A percentile compares a stretch with the other conserved stretches of the same genome.
Conservation (phyloP, 1,140 invertebrate genomes). For the Venustaconcha ellipsiformis region DNA sequence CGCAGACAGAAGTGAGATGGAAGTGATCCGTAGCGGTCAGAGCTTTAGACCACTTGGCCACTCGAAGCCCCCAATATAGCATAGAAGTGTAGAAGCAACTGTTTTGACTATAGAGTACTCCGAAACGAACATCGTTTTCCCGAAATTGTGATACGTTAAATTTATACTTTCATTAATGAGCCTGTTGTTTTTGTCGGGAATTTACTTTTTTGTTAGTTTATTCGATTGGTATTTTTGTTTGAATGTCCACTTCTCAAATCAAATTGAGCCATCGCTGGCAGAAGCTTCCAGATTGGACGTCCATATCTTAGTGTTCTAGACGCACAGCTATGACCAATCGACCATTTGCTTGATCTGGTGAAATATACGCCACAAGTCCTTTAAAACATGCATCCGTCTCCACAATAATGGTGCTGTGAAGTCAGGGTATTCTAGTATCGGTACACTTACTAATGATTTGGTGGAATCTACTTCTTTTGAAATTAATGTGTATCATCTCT, state of each 20-base stretch:
- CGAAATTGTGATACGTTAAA: too few species aligned
- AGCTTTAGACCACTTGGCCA: too few species aligned
- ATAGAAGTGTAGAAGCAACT: too few species aligned
- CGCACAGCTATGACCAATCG: conserved; percentile 22
- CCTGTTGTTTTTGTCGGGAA: too few species aligned
- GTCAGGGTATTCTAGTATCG: conserved; percentile 56
- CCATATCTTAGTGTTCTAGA: conserved; percentile 20
- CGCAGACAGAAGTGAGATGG: too few species aligned
- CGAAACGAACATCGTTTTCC: too few species aligned
- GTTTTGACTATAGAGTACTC: too few species aligned
- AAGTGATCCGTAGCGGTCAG: too few species aligned
- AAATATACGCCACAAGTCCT: conserved; percentile 63
- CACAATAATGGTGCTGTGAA: conserved; percentile 58
- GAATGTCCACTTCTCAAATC: conserved; percentile 26
- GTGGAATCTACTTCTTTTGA: conserved; percentile 12
- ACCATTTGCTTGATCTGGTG: conserved; percentile 18
- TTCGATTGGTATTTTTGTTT: conserved; percentile 31
- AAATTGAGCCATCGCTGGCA: conserved; percentile 21
- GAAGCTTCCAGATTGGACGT: conserved; percentile 35
- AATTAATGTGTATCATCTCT: conserved; percentile 31
- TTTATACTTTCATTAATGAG: too few species aligned
- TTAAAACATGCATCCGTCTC: conserved; percentile 67
- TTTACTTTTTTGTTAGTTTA: too few species aligned
- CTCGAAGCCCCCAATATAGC: too few species aligned
- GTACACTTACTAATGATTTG: conserved; percentile 48